Evolutionary conservation across 2,888 invertebrate species (phyloP), one percentile per base, ranked within the genome.

Genomic region (Drosophila demipolita): DNA sequence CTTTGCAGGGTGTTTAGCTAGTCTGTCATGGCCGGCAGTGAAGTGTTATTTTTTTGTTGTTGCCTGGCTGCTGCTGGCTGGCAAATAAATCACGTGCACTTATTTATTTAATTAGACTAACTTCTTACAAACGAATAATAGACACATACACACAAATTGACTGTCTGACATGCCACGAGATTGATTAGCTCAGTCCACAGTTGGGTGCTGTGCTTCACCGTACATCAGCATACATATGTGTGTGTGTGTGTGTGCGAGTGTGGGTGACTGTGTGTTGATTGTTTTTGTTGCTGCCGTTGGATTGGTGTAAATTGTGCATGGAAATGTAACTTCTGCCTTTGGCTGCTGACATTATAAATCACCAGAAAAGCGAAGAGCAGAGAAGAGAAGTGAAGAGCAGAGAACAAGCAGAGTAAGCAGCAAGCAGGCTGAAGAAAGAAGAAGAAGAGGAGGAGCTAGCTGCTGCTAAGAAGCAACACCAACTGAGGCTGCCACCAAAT

Each of bases 291-390:
- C 45, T 62, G 70, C 78, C 73, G 74, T 78, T 77, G 76, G 79
- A 89, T 83, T 88, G 90, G 87, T 87, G 87, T 87, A 87, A 87
- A 87, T 87, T 87, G 87, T 87, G 87, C 90, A 87, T 87, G 87
- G 87, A 87, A 90, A 90, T 87, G 89, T 87, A 89, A 87, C 89
- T 89, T 83, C 90, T 87, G 86, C 87, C 89, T 64, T 73, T 87
- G 89, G 79, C 80, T 88, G 90, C 89, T 87, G 89, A 90, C 89
- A 89, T 87, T 87, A 87, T 87, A 87, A 87, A 87, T 87, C 90
- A 89, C 90, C 87, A 73, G 65, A 59, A 73, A 65, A 63, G 64
- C 33, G 54, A 38, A 38, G 54, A 38, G 54, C n/a, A 53, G 53
- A n/a, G 17, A 1, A 35, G 49, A 20, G 59, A n/a, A 53, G 67